phyloP scores from a whole-genome alignment of 2,113 vertebrate species.

The Typhlomys cinereus region DNA sequence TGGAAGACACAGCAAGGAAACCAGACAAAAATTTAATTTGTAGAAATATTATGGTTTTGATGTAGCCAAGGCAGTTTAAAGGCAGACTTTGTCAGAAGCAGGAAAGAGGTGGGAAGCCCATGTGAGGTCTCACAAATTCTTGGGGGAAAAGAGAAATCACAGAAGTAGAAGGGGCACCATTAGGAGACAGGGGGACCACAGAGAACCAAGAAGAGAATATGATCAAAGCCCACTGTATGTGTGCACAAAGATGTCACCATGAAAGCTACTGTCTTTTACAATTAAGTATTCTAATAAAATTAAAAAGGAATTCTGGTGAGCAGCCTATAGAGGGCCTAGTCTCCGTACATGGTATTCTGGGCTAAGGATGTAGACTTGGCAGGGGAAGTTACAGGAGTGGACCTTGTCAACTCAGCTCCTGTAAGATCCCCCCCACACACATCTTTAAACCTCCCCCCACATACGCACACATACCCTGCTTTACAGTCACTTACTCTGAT shows the following conservation, averaged over 20 bases:
- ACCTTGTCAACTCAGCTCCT: background rate
- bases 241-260: background rate
- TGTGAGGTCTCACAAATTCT: background rate
- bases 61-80: background rate
- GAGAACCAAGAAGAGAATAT: background rate
- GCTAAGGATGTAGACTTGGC: background rate
- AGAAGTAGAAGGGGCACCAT: background rate
- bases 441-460: too few relatives aligned
- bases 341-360: background rate
- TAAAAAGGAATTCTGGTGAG: background rate
- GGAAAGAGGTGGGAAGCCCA: background rate
- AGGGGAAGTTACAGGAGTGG: background rate
- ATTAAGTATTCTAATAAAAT: background rate
- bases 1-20: conserved; percentile 39
- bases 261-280: background rate
- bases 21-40: conserved; percentile 50
- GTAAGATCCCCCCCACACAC: too few relatives aligned
- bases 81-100: background rate
- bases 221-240: background rate
- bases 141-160: background rate
- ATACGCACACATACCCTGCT: too few relatives aligned
- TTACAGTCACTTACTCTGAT: background rate
- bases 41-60: conserved; percentile 58
- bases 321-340: background rate
- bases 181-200: background rate